Base-by-base conservation (phyloP, 2,888 invertebrate species). In the Lamellibrachia columna region DNA sequence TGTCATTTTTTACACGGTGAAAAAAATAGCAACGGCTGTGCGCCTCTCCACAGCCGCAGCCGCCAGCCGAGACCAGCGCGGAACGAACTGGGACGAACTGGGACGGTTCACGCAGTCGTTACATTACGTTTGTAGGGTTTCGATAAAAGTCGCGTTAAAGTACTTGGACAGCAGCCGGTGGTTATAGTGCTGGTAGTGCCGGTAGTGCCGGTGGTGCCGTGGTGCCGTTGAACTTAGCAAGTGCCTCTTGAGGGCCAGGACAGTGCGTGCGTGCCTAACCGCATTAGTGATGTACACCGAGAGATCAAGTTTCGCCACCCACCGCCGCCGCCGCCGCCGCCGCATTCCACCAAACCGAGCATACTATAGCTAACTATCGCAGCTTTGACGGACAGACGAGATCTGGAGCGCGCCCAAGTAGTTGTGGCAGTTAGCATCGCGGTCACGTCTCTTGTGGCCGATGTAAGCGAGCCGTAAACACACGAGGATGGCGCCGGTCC, bases 291-390 rank as follows among this genome's bases (percentile, higher is more conserved):
- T 22, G 11, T 75, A 75, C 75, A n/a, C 75, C 22, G 75, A 22
- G 15, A 75, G 75, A 75, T 75, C 75, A 6, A 15, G 75, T 75
- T 75, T 75, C 75, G 22, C 11, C 75, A 75, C 75, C 11, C 75
- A 75, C 75, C 75, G 22, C 75, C 75, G 0, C 75, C 75, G n/a
- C 58, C 75, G 75, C 75, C 60, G 15, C 60, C 60, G 1, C 60
- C 75, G 75, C 75, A 75, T 75, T 75, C 75, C 75, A 75, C 75
- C 75, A 75, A 75, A 75, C 75, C 75, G 75, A 75, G 75, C 60
- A 15, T 60, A 22, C 15, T 60, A 60, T 60, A 60, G 60, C 60
- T 22, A 22, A 75, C 75, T 75, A 22, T 75, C 75, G 75, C 75
- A n/a, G 75, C 75, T 22, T 75, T 75, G 75, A 75, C 75, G 75